Percentiles rank a stretch among this genome's conserved stretches.
phyloP scores from a whole-genome alignment of 2,797 vertebrate species.

The Thamnophis elegans region DNA sequence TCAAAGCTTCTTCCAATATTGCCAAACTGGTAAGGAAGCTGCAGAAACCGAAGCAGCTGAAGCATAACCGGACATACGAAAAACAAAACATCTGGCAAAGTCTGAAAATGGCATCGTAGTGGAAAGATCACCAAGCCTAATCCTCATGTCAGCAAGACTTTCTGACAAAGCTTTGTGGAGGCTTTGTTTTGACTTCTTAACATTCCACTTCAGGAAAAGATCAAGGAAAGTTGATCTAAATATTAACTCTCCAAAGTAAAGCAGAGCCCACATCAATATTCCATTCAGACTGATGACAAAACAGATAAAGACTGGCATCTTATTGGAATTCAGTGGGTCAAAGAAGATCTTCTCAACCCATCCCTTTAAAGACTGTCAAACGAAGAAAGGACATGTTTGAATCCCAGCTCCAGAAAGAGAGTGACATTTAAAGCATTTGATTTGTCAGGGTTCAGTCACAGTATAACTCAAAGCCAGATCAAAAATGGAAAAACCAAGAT shows the following conservation, averaged over 20 bases:
- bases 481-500: constrained; percentile 51
- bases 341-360: constrained; percentile 36
- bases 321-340: constrained; percentile 41
- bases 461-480: constrained; percentile 55
- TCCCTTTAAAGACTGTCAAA: constrained; percentile 29
- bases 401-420: constrained; percentile 42
- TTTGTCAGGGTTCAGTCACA: constrained; percentile 58
- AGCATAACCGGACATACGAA: constrained; percentile 69
- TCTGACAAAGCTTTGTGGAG: constrained; percentile 41
- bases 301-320: constrained; percentile 20
- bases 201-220: constrained; percentile 32
- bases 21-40: constrained; percentile 70
- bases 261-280: constrained; percentile 26
- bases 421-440: constrained; percentile 39
- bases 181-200: constrained; percentile 48
- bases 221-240: constrained; percentile 29
- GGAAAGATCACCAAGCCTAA: constrained; percentile 20
- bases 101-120: constrained; percentile 61
- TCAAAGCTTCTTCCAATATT: constrained; percentile 67
- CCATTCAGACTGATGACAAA: constrained; percentile 45
- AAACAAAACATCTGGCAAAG: constrained; percentile 51
- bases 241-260: constrained; percentile 45
- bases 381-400: constrained; percentile 23
- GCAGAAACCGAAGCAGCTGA: constrained; percentile 60
- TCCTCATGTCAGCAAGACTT: constrained; percentile 5